These are phyloP conservation scores for Streptopelia turtur DNA, from an alignment of 2,797 vertebrate genomes.

Conservation along the genomic window DNA sequence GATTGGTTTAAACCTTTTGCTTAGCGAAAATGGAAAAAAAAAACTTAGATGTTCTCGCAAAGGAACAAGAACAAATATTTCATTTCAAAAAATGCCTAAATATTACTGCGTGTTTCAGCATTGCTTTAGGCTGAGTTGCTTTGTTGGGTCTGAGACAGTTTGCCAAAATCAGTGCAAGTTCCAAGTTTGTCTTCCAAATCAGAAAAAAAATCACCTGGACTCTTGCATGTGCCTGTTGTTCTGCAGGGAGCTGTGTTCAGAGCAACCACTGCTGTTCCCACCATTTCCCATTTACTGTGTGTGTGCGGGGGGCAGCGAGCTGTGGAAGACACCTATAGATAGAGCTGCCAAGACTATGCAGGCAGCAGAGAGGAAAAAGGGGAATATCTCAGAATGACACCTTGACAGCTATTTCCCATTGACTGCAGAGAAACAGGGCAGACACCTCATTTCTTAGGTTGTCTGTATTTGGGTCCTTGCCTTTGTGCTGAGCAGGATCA, in stretches of 20 bases:
- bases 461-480: constrained; percentile 4
- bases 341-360: constrained; percentile 5
- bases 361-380: constrained; percentile 11
- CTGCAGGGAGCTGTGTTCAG: not conserved
- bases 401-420: constrained; percentile 18
- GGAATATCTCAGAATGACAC: not conserved
- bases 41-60: not conserved
- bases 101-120: not conserved
- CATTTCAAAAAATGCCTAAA: not conserved
- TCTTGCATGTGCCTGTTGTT: not conserved
- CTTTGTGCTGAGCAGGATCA: not conserved
- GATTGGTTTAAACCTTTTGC: not conserved
- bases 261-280: not conserved
- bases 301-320: not conserved
- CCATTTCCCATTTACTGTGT: not conserved
- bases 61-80: constrained; percentile 10
- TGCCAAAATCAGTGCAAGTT: not conserved
- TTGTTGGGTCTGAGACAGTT: not conserved
- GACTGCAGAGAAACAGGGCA: constrained; percentile 5
- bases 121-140: not conserved
- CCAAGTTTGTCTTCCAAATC: not conserved
- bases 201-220: not conserved
- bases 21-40: not conserved
- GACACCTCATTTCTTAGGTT: constrained; percentile 31
- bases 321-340: not conserved